Percentiles rank a stretch among this genome's conserved stretches.
Evolutionary conservation across 2,113 vertebrate genomes (phyloP).

Genomic region (Eupsittula cactorum): DNA sequence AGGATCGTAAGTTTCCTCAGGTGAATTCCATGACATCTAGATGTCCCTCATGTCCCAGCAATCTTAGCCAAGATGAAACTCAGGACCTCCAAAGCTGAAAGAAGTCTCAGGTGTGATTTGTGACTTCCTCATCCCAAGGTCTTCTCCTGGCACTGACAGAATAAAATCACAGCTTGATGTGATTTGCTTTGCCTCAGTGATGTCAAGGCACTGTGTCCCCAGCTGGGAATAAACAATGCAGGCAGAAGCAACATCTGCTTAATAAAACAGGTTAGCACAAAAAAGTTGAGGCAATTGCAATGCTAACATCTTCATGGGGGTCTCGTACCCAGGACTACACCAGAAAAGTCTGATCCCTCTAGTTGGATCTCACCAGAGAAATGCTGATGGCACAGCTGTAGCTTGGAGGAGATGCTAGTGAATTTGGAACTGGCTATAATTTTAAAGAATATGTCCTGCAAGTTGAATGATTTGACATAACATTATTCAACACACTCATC

Average conservation of each 20-base stretch:
- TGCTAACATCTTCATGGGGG: neutral
- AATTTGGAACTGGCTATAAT: neutral
- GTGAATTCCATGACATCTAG: neutral
- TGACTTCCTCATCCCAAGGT: neutral
- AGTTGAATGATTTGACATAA: neutral
- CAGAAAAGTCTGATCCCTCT: neutral
- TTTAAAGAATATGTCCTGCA: neutral
- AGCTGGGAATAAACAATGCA: neutral
- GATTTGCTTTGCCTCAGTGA: neutral
- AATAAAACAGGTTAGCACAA: neutral
- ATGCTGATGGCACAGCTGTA: accelerated
- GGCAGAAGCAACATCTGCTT: neutral
- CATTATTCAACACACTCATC: constrained; percentile 34
- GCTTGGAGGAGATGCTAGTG: neutral
- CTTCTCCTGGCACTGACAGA: accelerated
- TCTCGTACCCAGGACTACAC: neutral
- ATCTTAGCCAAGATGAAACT: neutral
- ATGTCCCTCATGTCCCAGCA: accelerated
- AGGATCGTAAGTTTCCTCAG: neutral
- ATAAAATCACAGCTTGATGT: neutral
- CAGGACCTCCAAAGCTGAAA: neutral
- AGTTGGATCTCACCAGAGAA: neutral
- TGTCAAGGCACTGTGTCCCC: neutral
- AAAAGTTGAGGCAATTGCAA: accelerated
- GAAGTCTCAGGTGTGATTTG: neutral